phyloP scores from a whole-genome alignment of 37 sponge, comb jelly and placozoan species.

The Halichondria panicea region DNA sequence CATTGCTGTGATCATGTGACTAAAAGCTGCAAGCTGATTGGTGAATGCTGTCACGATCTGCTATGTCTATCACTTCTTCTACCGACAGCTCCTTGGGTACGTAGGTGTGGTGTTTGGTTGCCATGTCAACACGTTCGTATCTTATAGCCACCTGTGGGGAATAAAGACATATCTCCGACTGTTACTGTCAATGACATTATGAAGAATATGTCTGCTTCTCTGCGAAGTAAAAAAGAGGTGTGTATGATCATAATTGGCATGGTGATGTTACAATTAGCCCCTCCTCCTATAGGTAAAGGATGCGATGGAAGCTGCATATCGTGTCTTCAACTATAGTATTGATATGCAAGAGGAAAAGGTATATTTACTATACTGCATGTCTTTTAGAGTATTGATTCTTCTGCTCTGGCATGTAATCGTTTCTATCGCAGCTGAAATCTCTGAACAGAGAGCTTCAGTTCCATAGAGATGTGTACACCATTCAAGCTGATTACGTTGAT shows the following conservation, averaged over 20 bases:
- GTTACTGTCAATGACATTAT: constrained; percentile 17
- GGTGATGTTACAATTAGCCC: not conserved
- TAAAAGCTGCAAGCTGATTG: constrained; percentile 22
- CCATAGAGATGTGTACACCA: constrained; percentile 40
- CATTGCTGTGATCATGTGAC: not conserved
- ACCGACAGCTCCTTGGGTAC: constrained; percentile 60
- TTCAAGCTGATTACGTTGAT: constrained; percentile 33
- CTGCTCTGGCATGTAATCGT: not conserved
- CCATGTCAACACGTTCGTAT: too few relatives aligned
- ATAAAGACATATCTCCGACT: not conserved
- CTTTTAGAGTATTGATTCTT: not conserved
- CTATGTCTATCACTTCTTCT: constrained; percentile 62
- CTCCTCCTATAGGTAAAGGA: constrained; percentile 27
- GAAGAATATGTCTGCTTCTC: constrained; percentile 29
- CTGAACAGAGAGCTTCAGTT: constrained; percentile 33
- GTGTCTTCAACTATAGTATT: constrained; percentile 12
- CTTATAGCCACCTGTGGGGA: not conserved
- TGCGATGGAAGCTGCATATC: constrained; percentile 16
- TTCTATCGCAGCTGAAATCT: not conserved
- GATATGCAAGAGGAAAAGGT: constrained; percentile 36
- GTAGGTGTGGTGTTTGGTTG: too few relatives aligned
- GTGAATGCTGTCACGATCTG: constrained; percentile 38
- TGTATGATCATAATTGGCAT: not conserved
- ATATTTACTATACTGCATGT: not conserved
- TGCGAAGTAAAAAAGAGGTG: constrained; percentile 55